Conservation (phyloP, 1,140 invertebrate genomes). For the Gyrodactylus salaris region DNA sequence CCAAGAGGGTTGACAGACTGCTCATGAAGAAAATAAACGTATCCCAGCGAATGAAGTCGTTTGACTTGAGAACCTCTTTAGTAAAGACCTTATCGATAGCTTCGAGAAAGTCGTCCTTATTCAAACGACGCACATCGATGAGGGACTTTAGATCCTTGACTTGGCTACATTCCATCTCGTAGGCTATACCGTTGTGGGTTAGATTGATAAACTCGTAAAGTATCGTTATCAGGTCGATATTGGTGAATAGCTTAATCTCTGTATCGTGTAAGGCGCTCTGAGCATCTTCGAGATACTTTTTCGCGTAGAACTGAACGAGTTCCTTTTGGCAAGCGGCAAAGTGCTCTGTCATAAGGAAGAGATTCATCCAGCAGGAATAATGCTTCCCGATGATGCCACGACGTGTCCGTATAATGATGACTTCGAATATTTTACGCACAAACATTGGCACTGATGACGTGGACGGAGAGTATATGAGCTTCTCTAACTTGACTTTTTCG, state of each 20-base stretch:
- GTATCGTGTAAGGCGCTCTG: neutral
- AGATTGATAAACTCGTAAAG: neutral
- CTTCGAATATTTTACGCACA: neutral
- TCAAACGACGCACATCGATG: neutral
- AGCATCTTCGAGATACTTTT: neutral
- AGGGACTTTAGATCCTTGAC: neutral
- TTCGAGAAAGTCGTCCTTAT: neutral
- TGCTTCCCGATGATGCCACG: neutral
- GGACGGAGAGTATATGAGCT: neutral
- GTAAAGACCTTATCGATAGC: neutral
- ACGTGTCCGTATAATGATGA: neutral
- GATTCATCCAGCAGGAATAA: neutral
- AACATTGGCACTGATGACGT: neutral
- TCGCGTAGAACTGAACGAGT: neutral
- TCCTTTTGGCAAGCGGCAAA: neutral
- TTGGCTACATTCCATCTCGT: neutral
- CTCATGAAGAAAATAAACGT: neutral
- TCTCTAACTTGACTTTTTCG: neutral
- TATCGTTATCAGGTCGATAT: neutral
- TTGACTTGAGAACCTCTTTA: neutral
- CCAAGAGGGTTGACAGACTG: neutral
- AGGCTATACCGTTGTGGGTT: neutral
- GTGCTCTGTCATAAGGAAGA: neutral
- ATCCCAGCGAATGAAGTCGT: neutral
- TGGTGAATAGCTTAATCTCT: neutral